These are phyloP conservation scores for Paguma larvata DNA, from an alignment of 2,797 vertebrate species.

Conservation along the genomic window DNA sequence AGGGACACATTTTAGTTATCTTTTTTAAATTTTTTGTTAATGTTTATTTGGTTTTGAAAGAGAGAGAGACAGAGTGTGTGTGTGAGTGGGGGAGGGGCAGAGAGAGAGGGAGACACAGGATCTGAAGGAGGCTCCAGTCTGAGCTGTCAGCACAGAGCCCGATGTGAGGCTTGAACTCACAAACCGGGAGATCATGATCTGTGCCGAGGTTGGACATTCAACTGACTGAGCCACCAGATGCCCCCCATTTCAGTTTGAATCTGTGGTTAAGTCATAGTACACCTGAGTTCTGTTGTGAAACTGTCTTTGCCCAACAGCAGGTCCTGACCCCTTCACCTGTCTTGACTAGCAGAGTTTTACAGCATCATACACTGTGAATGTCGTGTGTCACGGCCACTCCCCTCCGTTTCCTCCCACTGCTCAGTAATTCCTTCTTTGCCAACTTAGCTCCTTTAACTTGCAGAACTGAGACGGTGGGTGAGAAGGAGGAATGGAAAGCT, in stretches of 20 bases:
- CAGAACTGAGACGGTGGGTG: neutral
- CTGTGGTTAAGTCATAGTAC: neutral
- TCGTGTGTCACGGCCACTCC: neutral
- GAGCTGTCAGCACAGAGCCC: too few relatives aligned
- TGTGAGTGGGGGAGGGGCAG: too few relatives aligned
- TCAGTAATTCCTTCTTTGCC: slow-evolving; percentile 16
- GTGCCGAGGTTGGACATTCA: too few relatives aligned
- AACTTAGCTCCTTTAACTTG: neutral
- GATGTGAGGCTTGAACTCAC: too few relatives aligned
- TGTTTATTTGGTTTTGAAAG: too few relatives aligned
- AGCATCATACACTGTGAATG: neutral
- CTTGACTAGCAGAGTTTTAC: neutral
- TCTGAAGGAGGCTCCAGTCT: too few relatives aligned
- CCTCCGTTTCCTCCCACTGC: neutral
- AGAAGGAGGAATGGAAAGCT: neutral
- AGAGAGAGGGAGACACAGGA: too few relatives aligned
- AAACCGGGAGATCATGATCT: too few relatives aligned
- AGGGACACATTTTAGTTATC: neutral
- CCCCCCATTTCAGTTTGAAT: neutral
- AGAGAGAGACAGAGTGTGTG: too few relatives aligned
- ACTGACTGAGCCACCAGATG: too few relatives aligned
- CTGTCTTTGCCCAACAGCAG: neutral
- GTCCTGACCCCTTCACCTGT: neutral
- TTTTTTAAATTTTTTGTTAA: too few relatives aligned
- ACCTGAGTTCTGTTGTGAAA: neutral